Evolutionary conservation across 2,888 invertebrate genomes (phyloP), one percentile per base, ranked within the genome.

Genomic region (Orthosia incerta): DNA sequence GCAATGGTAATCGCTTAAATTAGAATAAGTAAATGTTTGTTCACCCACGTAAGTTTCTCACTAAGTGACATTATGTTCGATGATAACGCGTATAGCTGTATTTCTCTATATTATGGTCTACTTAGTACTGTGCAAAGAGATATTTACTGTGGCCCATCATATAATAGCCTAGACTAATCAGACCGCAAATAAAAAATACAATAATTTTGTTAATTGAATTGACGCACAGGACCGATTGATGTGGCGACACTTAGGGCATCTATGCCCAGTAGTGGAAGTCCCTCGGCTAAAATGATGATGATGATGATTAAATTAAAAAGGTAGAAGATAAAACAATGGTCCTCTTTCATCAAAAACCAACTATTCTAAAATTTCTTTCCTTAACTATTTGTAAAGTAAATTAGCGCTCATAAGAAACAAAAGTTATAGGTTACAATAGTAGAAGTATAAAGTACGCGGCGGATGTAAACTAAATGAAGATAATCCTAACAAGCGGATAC

Each of bases 401-500:
- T 60, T 71, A 71, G 3, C 31, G n/a, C 16, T 62, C 68, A 81
- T 68, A 68, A 72, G 53, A 77, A 81, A 72, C 68, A 57, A 76
- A 76, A 18, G 9, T 57, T 61, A 72, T 62, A 23, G 13, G 20
- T 71, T 82, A 85, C 81, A 83, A 87, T 83, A 81, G 74, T 48
- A 66, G 67, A 84, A 64, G 68, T 75, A 77, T 78, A 80, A 80
- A 74, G 62, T 77, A 81, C 18, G 16, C 70, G 13, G 87, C 86
- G 89, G 90, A 90, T 89, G 88, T 82, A 65, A 83, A 73, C 75
- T 80, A 84, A 85, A 83, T 83, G 76, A 82, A 82, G 70, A 77
- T 72, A 68, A 71, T 59, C 72, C 79, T 89, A 89, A 89, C 88
- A 82, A 90, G 86, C 89, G 91, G 91, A 91, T 81, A 87, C 75